Percentiles rank a stretch among this genome's conserved stretches.
Evolutionary conservation across 2,888 invertebrate genomes (phyloP).

Genomic region (Metallyticus violacea): DNA sequence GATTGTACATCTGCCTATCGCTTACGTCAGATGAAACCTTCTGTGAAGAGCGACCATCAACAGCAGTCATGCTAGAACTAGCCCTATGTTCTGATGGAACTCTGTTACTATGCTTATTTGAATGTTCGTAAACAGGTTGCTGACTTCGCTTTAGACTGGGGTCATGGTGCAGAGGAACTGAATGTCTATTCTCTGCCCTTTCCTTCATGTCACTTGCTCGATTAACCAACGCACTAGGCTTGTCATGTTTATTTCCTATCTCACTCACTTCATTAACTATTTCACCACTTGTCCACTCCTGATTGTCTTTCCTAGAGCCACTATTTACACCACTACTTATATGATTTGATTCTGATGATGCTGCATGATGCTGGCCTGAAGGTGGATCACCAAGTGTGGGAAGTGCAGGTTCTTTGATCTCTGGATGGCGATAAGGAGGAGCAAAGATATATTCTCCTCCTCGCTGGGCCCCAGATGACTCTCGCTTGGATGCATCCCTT

Average conservation of each 20-base stretch:
- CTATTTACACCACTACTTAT: background rate
- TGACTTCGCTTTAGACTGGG: background rate
- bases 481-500: constrained; percentile 19
- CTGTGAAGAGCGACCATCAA: background rate
- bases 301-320: background rate
- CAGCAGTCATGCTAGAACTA: background rate
- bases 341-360: background rate
- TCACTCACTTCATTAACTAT: constrained; percentile 2
- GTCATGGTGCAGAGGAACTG: background rate
- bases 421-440: background rate
- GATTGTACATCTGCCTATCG: background rate
- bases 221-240: background rate
- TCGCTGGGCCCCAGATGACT: background rate
- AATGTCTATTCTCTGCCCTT: background rate
- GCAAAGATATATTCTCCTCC: constrained; percentile 21
- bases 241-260: background rate
- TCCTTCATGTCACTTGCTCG: background rate
- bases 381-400: background rate
- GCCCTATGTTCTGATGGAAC: background rate
- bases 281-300: constrained; percentile 4
- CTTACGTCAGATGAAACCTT: background rate
- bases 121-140: background rate
- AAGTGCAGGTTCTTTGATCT: background rate
- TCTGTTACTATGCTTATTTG: background rate
- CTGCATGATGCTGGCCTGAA: background rate